Percentiles rank a stretch among this genome's conserved stretches.
Evolutionary conservation across 1,140 invertebrate species (phyloP).

Genomic region (Orius insidiosus): DNA sequence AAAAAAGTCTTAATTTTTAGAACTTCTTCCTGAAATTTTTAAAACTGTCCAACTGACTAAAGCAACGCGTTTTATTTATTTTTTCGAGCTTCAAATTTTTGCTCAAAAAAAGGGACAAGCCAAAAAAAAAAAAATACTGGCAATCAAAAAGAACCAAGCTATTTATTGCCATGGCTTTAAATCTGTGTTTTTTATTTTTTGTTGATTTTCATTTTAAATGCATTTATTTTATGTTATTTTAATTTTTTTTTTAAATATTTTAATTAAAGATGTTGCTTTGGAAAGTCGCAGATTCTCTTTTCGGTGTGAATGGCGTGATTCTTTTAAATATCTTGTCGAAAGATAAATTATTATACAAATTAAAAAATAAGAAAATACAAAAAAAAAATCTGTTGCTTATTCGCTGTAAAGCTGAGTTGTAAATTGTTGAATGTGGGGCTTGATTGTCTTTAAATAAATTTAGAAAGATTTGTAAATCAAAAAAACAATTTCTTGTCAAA

Average conservation of each 20-base stretch:
- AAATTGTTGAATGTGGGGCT: constrained; percentile 17
- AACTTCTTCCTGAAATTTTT: no score
- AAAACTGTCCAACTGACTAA: not conserved
- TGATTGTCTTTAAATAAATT: constrained; percentile 18
- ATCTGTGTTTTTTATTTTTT: no score
- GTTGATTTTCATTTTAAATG: constrained; percentile 27
- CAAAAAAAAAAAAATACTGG: constrained; percentile 27
- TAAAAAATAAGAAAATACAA: constrained; percentile 6
- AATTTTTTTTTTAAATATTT: not conserved
- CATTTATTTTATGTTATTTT: constrained; percentile 25
- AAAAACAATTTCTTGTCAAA: constrained; percentile 17
- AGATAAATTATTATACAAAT: constrained; percentile 8
- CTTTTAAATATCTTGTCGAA: no score
- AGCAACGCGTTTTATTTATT: constrained; percentile 34
- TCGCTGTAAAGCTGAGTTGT: constrained; percentile 13
- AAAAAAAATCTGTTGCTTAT: constrained; percentile 12
- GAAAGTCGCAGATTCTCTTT: no score
- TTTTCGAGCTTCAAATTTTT: not conserved
- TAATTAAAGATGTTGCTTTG: no score
- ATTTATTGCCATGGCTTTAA: no score
- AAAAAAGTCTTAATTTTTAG: no score
- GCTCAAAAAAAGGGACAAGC: constrained; percentile 26
- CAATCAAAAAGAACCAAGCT: constrained; percentile 11
- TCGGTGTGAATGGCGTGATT: no score
- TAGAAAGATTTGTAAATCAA: constrained; percentile 18